Conservation (phyloP, 2,888 invertebrate genomes). For the Hoplodrina ambigua region DNA sequence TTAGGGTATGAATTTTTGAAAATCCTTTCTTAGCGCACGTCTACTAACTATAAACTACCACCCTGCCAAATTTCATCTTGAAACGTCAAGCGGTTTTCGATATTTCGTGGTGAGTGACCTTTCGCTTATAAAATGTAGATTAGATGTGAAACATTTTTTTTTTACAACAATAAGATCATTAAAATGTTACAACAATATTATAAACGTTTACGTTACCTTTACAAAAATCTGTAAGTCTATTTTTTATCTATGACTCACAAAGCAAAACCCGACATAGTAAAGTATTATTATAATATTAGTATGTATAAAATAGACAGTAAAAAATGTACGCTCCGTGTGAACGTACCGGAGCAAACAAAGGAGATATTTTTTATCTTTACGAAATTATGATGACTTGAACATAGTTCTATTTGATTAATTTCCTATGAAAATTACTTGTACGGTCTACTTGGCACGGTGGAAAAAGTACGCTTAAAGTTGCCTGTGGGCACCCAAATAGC, state of each 20-base stretch:
- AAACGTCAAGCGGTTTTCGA: too few species aligned
- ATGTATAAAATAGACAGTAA: constrained; percentile 61
- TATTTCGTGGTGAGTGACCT: too few species aligned
- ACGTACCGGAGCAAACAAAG: constrained; percentile 64
- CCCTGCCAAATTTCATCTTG: too few species aligned
- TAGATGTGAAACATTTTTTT: constrained; percentile 18
- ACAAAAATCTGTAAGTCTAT: constrained; percentile 30
- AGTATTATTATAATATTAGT: constrained; percentile 64
- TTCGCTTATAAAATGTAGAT: too few species aligned
- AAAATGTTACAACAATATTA: constrained; percentile 30
- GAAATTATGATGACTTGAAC: constrained; percentile 62
- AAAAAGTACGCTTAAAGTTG: constrained; percentile 21
- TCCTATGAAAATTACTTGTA: constrained; percentile 60
- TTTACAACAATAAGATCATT: constrained; percentile 8
- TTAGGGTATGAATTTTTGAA: too few species aligned
- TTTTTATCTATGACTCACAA: constrained; percentile 57
- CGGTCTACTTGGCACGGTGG: constrained; percentile 56
- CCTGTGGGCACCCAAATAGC: too few species aligned
- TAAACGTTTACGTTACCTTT: constrained; percentile 42
- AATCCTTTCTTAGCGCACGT: too few species aligned
- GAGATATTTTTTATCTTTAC: constrained; percentile 61
- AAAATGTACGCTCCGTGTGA: constrained; percentile 63
- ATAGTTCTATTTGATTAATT: constrained; percentile 67
- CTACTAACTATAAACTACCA: too few species aligned
- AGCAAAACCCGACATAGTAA: constrained; percentile 59